phyloP scores from a whole-genome alignment of 2,797 vertebrate species.

The Setipinna tenuifilis region DNA sequence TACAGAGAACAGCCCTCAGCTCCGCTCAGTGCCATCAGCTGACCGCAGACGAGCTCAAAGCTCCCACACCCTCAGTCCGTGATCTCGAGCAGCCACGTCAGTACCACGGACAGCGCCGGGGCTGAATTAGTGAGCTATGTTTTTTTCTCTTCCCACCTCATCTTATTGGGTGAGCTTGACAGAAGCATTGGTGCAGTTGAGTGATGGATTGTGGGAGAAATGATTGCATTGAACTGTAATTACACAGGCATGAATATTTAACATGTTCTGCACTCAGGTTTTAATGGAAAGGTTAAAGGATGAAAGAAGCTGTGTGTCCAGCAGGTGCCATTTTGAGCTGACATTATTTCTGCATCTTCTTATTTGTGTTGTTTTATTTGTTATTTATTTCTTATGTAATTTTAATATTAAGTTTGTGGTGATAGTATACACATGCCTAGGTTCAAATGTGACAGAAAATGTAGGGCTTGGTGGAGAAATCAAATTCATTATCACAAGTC shows the following conservation, averaged over 20 bases:
- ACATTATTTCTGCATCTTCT: neutral
- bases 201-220: neutral
- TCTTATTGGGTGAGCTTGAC: neutral
- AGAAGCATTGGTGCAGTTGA: neutral
- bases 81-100: constrained; percentile 5
- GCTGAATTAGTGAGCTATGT: neutral
- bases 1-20: constrained; percentile 20
- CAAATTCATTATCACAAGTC: too few species aligned
- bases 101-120: constrained; percentile 29
- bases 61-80: neutral
- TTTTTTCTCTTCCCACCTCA: neutral
- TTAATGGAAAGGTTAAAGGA: neutral
- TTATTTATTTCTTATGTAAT: neutral
- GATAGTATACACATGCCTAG: neutral
- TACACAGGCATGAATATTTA: constrained; percentile 4
- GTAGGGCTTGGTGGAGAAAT: neutral
- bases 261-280: neutral
- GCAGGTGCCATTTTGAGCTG: neutral
- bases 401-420: neutral
- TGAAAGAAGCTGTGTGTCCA: neutral
- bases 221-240: neutral
- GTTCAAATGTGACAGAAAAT: neutral
- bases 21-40: neutral
- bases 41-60: neutral
- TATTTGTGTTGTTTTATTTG: too few species aligned